These are phyloP conservation scores for Epizoanthus rinbou DNA, from an alignment of 92 coral and sea anemone genomes.

Conservation along the genomic window DNA sequence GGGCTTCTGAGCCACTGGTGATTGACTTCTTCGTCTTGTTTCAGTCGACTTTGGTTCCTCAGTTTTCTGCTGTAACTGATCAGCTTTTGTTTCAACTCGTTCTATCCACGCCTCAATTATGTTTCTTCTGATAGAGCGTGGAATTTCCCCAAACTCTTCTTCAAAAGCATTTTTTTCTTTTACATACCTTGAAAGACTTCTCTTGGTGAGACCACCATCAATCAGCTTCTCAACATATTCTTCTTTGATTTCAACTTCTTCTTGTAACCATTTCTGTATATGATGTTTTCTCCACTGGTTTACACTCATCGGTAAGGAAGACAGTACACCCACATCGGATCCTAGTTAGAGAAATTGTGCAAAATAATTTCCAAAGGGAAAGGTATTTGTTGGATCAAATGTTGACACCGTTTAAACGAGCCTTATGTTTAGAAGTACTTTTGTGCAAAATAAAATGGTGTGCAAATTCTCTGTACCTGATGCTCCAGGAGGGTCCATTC, in stretches of 20 bases:
- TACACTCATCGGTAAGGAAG: slow-evolving; percentile 10
- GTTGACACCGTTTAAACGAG: too few species aligned
- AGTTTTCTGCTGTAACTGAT: background rate
- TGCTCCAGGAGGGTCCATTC: slow-evolving; percentile 16
- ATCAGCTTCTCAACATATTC: slow-evolving; percentile 21
- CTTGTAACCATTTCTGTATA: slow-evolving; percentile 29
- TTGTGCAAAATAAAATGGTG: too few species aligned
- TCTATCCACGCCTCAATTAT: slow-evolving; percentile 41
- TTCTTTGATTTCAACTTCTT: slow-evolving; percentile 37
- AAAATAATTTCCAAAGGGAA: background rate
- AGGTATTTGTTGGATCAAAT: too few species aligned
- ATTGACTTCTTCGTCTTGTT: slow-evolving; percentile 3
- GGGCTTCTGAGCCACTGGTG: background rate
- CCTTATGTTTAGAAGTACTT: too few species aligned
- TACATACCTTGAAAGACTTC: slow-evolving; percentile 25
- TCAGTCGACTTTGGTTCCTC: background rate
- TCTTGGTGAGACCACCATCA: slow-evolving; percentile 38
- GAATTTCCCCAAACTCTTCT: slow-evolving; percentile 27
- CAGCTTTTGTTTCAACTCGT: background rate
- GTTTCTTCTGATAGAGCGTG: slow-evolving; percentile 42
- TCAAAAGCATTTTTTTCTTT: slow-evolving; percentile 35
- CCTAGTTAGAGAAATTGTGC: background rate
- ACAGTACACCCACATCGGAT: background rate
- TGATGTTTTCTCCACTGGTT: slow-evolving; percentile 29
- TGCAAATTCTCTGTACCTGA: background rate